phyloP scores from a whole-genome alignment of 2,888 invertebrate species.

The Nasonovia ribisnigri region DNA sequence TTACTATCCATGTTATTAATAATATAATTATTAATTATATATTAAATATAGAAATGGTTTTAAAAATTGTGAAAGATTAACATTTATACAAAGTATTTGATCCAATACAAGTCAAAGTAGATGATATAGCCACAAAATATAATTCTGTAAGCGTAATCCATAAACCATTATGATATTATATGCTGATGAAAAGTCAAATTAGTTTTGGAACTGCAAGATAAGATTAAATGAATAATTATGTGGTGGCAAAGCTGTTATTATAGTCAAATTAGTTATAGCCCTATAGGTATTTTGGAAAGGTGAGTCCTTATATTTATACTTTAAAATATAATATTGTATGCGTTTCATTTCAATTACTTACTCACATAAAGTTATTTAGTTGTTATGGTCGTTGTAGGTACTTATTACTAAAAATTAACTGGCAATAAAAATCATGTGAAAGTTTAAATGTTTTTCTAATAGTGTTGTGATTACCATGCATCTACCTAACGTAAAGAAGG shows the following conservation, averaged over 20 bases:
- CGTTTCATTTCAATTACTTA: background rate
- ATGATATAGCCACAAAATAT: background rate
- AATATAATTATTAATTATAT: no score
- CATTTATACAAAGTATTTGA: background rate
- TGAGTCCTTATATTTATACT: background rate
- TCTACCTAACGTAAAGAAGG: conserved; percentile 69
- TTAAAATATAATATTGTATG: background rate
- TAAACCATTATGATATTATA: background rate
- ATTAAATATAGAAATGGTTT: background rate
- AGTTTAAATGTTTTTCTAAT: conserved; percentile 67
- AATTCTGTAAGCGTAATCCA: background rate
- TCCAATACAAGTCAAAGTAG: background rate
- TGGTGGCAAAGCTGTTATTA: background rate
- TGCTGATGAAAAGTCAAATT: background rate
- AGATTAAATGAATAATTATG: background rate
- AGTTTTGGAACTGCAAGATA: background rate
- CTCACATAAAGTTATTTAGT: background rate
- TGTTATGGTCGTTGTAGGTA: background rate
- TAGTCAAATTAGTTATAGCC: background rate
- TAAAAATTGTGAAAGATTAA: no score
- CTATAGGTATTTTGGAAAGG: background rate
- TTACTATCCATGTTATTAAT: no score
- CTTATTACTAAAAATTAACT: background rate
- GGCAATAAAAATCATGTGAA: background rate
- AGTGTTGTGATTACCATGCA: conserved; percentile 68